Base-by-base conservation (phyloP, 1,140 invertebrate species). In the Antheraea mylitta region DNA sequence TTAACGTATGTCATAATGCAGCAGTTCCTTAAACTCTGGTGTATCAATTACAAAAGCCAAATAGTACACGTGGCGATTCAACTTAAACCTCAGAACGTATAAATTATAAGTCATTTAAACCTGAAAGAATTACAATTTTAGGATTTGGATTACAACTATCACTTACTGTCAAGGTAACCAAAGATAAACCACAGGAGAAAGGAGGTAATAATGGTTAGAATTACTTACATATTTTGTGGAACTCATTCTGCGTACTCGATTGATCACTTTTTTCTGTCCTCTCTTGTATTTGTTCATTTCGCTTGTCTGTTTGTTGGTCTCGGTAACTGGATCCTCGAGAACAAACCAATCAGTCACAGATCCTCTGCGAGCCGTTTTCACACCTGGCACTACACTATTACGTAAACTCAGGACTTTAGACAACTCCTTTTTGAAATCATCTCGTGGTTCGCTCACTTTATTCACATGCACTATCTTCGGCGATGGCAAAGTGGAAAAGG, bases 181-280 rank as follows among this genome's bases (percentile, higher is more conserved):
- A 30, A 30, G 22, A 30, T 30, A 30, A 4, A 30, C 22, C 22
- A 30, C 22, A 2, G 1, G 1, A 30, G 22, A 30, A 30, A 30
- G 22, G 22, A 30, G 22, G 22, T 30, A 30, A 2, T 30, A 30
- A 30, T 30, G 4, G 22, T 30, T 19, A 5, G 8, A 69, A 65
- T 70, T 71, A 91, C 90, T 91, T 70, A 92, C 90, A 72, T 90
- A 92, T 90, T 92, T 92, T 0, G 90, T 92, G 7, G 90, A 92
- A 74, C 90, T 92, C 22, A 90, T 90, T 67, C 90, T 81, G 13
- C 90, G 71, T 3, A 92, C 87, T 3, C 84, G 64, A 53, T 89
- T 82, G 42, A 77, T 70, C 0, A 83, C 82, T 59, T 91, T 92
- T 76, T 88, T 90, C 78, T 86, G 81, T 0, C 86, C 84, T 64